Evolutionary conservation across 2,888 invertebrate species (phyloP).

Genomic region (Ormia ochracea): DNA sequence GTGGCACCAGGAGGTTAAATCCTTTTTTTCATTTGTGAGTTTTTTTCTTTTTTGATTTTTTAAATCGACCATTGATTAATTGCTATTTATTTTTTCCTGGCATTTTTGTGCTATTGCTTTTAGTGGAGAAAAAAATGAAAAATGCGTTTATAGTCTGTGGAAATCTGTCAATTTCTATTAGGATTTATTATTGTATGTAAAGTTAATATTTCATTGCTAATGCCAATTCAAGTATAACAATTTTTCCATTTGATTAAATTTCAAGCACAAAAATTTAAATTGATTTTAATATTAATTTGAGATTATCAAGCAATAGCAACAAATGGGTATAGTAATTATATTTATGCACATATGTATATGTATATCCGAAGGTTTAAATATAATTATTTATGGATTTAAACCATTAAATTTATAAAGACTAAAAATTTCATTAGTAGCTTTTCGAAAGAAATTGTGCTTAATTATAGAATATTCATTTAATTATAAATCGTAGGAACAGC

Average conservation of each 20-base stretch:
- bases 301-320: too few species aligned
- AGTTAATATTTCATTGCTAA: slow-evolving; percentile 56
- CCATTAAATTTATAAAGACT: too few species aligned
- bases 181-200: slow-evolving; percentile 51
- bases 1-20: background rate
- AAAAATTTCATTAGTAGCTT: too few species aligned
- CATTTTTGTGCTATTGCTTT: background rate
- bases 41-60: slow-evolving; percentile 1
- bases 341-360: too few species aligned
- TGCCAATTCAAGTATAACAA: slow-evolving; percentile 51
- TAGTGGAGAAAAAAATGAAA: background rate
- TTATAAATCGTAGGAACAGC: too few species aligned
- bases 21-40: background rate
- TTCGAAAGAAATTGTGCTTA: too few species aligned
- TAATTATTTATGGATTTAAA: too few species aligned
- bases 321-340: too few species aligned
- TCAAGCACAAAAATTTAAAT: slow-evolving; percentile 53
- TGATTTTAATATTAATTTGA: slow-evolving; percentile 39
- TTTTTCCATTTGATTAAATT: slow-evolving; percentile 61
- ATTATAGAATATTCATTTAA: too few species aligned
- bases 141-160: slow-evolving; percentile 24
- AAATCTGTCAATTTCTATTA: slow-evolving; percentile 55
- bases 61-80: slow-evolving; percentile 47
- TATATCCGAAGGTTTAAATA: too few species aligned
- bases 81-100: slow-evolving; percentile 36